phyloP scores from a whole-genome alignment of 2,113 vertebrate genomes.

The Burhinus bistriatus region DNA sequence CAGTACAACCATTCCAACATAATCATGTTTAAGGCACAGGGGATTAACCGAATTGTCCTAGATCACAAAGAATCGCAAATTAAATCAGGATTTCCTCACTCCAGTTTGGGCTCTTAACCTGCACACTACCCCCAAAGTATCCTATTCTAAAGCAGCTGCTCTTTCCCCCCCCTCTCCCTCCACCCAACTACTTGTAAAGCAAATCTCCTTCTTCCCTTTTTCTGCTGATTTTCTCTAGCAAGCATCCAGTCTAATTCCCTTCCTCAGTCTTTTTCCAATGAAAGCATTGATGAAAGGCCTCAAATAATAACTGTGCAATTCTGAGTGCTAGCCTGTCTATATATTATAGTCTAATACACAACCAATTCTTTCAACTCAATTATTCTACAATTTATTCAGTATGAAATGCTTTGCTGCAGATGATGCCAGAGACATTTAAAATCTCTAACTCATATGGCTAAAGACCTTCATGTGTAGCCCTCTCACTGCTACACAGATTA shows the following conservation, averaged over 20 bases:
- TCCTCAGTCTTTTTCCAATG: neutral
- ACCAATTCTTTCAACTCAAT: neutral
- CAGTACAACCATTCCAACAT: neutral
- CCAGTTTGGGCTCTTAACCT: neutral
- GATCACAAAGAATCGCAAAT: neutral
- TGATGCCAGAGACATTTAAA: neutral
- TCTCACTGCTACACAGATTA: neutral
- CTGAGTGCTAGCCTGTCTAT: neutral
- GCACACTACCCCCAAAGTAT: neutral
- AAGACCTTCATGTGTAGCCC: neutral
- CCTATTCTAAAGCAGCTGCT: neutral
- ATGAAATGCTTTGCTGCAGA: neutral
- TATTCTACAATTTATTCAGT: neutral
- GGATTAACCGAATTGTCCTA: neutral
- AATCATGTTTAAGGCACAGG: neutral
- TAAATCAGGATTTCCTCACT: neutral
- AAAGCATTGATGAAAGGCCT: neutral
- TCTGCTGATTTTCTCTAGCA: neutral
- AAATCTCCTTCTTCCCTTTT: neutral
- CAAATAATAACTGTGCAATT: neutral
- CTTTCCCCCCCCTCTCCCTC: neutral
- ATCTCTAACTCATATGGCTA: neutral
- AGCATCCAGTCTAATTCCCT: neutral
- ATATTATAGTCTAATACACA: neutral
- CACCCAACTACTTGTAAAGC: neutral